phyloP scores from a whole-genome alignment of 2,113 vertebrate species.

The Lanius ludovicianus region DNA sequence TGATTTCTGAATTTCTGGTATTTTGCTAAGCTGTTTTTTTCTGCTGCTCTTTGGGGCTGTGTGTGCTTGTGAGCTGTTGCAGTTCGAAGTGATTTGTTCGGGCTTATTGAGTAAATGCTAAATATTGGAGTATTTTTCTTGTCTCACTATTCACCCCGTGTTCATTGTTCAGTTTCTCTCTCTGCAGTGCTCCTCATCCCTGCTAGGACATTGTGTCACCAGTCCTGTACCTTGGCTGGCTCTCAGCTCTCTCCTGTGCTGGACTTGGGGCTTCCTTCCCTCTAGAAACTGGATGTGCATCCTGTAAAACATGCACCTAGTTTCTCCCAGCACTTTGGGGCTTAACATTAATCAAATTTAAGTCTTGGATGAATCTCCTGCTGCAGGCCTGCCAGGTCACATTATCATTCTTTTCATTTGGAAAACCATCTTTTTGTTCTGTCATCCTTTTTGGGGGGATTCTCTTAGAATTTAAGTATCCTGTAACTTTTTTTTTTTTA shows the following conservation, averaged over 20 bases:
- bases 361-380: slow-evolving; percentile 58
- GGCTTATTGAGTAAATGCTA: slow-evolving; percentile 44
- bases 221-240: slow-evolving; percentile 72
- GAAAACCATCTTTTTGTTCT: slow-evolving; percentile 55
- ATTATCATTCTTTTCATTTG: slow-evolving; percentile 66
- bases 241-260: slow-evolving; percentile 67
- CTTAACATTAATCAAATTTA: slow-evolving; percentile 64
- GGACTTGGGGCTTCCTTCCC: slow-evolving; percentile 67
- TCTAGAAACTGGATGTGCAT: slow-evolving; percentile 66
- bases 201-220: slow-evolving; percentile 72
- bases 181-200: slow-evolving; percentile 71
- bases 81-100: slow-evolving; percentile 1
- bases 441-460: background rate
- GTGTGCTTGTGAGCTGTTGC: background rate
- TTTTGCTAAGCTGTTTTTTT: background rate
- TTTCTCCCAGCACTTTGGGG: slow-evolving; percentile 69
- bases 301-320: slow-evolving; percentile 62
- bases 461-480: slow-evolving; percentile 5
- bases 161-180: slow-evolving; percentile 78
- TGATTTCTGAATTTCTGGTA: background rate
- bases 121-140: slow-evolving; percentile 46
- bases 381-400: slow-evolving; percentile 69
- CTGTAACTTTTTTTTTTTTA: slow-evolving; percentile 8
- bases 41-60: background rate
- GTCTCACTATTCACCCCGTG: slow-evolving; percentile 63